Conservation (phyloP, 2,797 vertebrate species). For the Onychomys arenicola region DNA sequence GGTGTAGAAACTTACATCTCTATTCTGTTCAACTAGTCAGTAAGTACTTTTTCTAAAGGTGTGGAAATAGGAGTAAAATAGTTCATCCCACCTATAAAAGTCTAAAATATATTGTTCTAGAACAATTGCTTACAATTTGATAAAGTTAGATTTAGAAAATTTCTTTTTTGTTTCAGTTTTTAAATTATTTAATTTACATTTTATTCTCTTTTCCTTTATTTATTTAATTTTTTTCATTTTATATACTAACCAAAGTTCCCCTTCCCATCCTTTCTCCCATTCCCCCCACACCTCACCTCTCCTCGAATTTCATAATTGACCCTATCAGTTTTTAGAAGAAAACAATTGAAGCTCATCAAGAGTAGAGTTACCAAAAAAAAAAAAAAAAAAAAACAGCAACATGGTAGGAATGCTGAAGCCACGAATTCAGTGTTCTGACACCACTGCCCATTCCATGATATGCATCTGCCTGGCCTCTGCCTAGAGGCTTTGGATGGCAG, state of each 20-base stretch:
- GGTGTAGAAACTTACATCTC: not conserved
- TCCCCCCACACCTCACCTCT: too few relatives aligned
- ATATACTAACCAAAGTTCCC: too few relatives aligned
- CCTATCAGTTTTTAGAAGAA: slow-evolving; percentile 35
- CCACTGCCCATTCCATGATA: not conserved
- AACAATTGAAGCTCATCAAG: not conserved
- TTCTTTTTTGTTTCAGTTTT: not conserved
- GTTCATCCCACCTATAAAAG: slow-evolving; percentile 11
- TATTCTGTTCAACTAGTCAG: slow-evolving; percentile 32
- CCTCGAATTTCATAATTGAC: not conserved
- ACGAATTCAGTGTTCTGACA: not conserved
- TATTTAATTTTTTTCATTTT: too few relatives aligned
- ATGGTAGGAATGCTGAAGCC: not conserved
- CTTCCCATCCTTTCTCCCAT: too few relatives aligned
- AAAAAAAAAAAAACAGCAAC: not conserved
- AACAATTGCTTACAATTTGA: not conserved
- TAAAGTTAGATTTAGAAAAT: slow-evolving; percentile 13
- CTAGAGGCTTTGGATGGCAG: not conserved
- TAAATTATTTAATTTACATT: too few relatives aligned
- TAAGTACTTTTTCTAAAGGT: not conserved
- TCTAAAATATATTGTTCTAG: not conserved
- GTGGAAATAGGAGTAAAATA: not conserved
- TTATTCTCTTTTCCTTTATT: too few relatives aligned
- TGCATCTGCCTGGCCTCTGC: not conserved
- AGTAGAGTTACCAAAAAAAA: not conserved